Base-by-base conservation (phyloP, 2,113 vertebrate genomes). In the Mus spicilegus region DNA sequence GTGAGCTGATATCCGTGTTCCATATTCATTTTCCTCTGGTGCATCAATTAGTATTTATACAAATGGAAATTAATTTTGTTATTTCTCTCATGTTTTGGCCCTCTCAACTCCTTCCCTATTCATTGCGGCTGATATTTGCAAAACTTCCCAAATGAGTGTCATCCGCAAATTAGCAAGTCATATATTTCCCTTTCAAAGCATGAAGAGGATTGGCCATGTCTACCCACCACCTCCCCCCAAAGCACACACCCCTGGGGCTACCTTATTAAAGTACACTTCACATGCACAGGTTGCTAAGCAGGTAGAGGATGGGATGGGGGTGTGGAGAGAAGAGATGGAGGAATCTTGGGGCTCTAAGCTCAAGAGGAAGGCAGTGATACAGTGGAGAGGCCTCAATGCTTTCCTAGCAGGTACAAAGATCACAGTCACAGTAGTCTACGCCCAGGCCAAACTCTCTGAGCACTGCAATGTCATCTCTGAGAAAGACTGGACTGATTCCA, bases 11-110 rank as follows among this genome's bases (percentile, higher is more conserved):
- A 91, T 26, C 78, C 58, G 58, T 22, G 19, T 17, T 97, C 93
- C 73, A 76, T 72, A 92, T 97, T 87, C 95, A 94, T 90, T 77
- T 94, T 94, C 73, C 97, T 97, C 63, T 69, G 89, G 89, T 93
- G 96, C 77, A 95, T 97, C 96, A 96, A 97, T 96, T 96, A 96
- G 93, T 96, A 94, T 96, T 97, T 97, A 97, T 94, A 93, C 65
- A 94, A 94, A 96, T 82, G 95, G 96, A 96, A 97, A 96, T 97
- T 96, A 95, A 96, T 96, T 97, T 97, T 92, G 94, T 88, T 96
- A 93, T 95, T 98, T 96, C 93, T 93, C 70, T 87, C 75, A 24
- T 77, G 80, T 76, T 96, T 96, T 92, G 77, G 67, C 67, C 85
- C 90, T 93, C 97, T 95, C 81, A 42, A 92, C 93, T 96, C 95